These are phyloP conservation scores for Magallana angulata DNA, from an alignment of 1,140 invertebrate species.

Conservation along the genomic window DNA sequence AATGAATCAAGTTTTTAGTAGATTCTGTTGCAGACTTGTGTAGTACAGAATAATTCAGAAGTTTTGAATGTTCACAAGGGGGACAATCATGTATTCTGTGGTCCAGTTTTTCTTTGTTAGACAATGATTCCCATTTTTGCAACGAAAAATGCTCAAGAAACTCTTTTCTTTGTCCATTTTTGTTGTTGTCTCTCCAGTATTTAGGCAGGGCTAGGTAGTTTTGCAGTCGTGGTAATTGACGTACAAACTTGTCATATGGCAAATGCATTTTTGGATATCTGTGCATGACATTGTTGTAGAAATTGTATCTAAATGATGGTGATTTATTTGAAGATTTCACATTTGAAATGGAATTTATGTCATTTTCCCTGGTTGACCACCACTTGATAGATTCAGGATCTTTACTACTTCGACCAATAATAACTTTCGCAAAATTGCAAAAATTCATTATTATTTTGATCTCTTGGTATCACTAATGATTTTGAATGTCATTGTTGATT, in stretches of 20 bases:
- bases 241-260: neutral
- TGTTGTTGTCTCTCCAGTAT: slow-evolving; percentile 30
- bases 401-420: slow-evolving; percentile 37
- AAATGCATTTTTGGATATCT: slow-evolving; percentile 43
- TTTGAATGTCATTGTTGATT: too few species aligned
- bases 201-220: neutral
- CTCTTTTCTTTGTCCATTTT: neutral
- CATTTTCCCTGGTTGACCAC: neutral
- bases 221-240: neutral
- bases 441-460: slow-evolving; percentile 28
- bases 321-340: neutral
- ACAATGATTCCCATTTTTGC: slow-evolving; percentile 2
- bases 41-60: too few species aligned
- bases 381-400: neutral
- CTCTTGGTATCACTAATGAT: too few species aligned
- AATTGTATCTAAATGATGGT: slow-evolving; percentile 4
- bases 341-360: neutral
- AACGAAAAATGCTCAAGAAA: neutral
- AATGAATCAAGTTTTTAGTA: too few species aligned
- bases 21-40: too few species aligned
- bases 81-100: too few species aligned
- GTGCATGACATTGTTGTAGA: slow-evolving; percentile 3
- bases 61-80: too few species aligned
- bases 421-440: slow-evolving; percentile 49
- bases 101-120: slow-evolving; percentile 24